Evolutionary conservation across 2,113 vertebrate genomes (phyloP).

Genomic region (Ammodytes dubius): DNA sequence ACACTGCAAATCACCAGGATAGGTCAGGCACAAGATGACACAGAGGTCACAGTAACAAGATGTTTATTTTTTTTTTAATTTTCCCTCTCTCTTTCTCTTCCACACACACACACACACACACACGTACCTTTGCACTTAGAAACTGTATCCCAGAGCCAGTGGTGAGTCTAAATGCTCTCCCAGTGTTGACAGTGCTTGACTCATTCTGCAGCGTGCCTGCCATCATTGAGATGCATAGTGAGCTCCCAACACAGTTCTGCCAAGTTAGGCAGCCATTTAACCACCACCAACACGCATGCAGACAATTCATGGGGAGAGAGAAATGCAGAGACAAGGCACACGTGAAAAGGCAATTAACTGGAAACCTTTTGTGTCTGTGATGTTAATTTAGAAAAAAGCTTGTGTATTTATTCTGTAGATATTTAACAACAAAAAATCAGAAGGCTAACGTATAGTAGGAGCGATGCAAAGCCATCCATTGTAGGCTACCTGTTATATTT

Average conservation of each 20-base stretch:
- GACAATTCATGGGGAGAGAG: conserved; percentile 34
- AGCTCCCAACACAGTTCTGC: conserved; percentile 65
- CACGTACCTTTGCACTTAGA: conserved; percentile 33
- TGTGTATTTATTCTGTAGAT: neutral
- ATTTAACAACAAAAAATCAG: neutral
- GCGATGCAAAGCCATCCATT: neutral
- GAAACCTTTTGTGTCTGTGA: conserved; percentile 2
- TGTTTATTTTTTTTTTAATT: neutral
- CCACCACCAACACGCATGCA: conserved; percentile 32
- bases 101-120: conserved; percentile 3
- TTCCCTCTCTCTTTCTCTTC: neutral
- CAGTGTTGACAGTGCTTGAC: conserved; percentile 62
- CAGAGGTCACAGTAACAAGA: conserved; percentile 26
- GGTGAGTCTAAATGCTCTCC: conserved; percentile 59
- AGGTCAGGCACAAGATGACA: conserved; percentile 13
- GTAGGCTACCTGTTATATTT: neutral
- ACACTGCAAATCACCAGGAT: conserved; percentile 33
- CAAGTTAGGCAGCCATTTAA: conserved; percentile 75
- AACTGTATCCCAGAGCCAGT: conserved; percentile 38
- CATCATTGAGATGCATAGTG: conserved; percentile 79
- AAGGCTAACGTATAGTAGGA: neutral
- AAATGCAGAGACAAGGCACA: conserved; percentile 21
- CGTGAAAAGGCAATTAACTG: conserved; percentile 37
- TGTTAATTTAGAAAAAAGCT: conserved; percentile 4
- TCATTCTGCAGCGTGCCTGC: conserved; percentile 69